These are phyloP conservation scores for Tenualosa thibaudeaui DNA, from an alignment of 2,797 vertebrate species.

Conservation along the genomic window DNA sequence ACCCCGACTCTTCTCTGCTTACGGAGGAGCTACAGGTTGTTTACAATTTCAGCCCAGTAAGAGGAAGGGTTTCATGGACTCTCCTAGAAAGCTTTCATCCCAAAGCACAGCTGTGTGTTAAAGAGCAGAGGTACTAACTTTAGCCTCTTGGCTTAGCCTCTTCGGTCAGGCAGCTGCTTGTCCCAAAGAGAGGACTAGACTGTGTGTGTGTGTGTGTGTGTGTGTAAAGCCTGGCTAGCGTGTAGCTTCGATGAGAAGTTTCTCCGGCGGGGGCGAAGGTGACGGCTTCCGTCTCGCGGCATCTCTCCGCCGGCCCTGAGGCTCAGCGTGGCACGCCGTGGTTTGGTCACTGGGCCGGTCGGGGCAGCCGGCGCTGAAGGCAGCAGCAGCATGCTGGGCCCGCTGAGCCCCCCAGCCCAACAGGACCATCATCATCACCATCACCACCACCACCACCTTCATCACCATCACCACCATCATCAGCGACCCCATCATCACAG, in stretches of 20 bases:
- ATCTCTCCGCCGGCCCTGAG: neutral
- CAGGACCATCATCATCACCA: neutral
- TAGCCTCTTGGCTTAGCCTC: neutral
- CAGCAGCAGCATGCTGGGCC: slow-evolving; percentile 44
- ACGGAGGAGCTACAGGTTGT: neutral
- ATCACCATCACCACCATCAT: neutral
- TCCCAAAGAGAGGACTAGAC: neutral
- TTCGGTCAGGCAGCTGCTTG: neutral
- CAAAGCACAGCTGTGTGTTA: neutral
- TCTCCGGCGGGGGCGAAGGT: neutral
- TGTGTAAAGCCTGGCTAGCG: too few species aligned
- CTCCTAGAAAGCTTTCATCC: neutral
- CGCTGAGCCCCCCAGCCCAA: slow-evolving; percentile 40
- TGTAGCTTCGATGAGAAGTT: neutral
- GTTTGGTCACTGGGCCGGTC: slow-evolving; percentile 15
- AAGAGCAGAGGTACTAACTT: neutral
- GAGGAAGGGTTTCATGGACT: neutral
- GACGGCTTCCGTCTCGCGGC: neutral
- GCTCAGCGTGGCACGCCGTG: neutral
- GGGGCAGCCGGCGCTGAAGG: slow-evolving; percentile 33
- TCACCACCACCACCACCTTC: neutral
- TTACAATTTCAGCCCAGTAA: neutral
- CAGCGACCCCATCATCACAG: neutral
- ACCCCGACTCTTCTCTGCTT: neutral
- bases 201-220: neutral